Percentiles rank a stretch among this genome's conserved stretches.
Evolutionary conservation across 2,797 vertebrate genomes (phyloP).

Genomic region (Xerus rutilus): DNA sequence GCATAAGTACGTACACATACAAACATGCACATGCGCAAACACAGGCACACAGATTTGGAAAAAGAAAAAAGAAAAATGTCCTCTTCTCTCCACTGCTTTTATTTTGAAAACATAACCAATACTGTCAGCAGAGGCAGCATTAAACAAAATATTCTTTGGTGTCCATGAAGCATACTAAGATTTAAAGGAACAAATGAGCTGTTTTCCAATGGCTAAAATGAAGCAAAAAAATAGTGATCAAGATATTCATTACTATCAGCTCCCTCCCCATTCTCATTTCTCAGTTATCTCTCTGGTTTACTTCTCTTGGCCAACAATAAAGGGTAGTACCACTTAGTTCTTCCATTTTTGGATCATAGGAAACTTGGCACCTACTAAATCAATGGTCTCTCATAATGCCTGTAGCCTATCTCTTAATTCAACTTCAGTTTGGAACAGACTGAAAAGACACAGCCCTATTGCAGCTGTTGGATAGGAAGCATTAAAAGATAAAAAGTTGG

Average conservation of each 20-base stretch:
- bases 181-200: constrained; percentile 22
- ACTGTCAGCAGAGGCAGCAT: not conserved
- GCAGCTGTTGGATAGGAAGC: constrained; percentile 74
- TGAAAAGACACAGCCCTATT: constrained; percentile 54
- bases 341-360: not conserved
- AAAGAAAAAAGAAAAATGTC: not conserved
- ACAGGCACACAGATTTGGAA: not conserved
- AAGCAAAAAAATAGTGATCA: not conserved
- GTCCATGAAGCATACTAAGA: not conserved
- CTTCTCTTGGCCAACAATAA: constrained; percentile 11
- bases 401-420: constrained; percentile 60
- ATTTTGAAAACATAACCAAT: constrained; percentile 31
- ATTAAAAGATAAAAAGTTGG: constrained; percentile 77
- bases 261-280: not conserved
- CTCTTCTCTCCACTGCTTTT: not conserved
- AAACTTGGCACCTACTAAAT: constrained; percentile 64
- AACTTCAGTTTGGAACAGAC: constrained; percentile 68
- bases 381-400: constrained; percentile 9
- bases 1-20: not conserved
- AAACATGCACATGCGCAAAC: not conserved
- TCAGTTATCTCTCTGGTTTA: not conserved
- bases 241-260: not conserved
- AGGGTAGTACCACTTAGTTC: not conserved
- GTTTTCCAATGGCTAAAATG: not conserved
- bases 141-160: constrained; percentile 32